Percentiles rank a stretch among this genome's conserved stretches.
Evolutionary conservation across 2,797 vertebrate genomes (phyloP).

Genomic region (Centroberyx gerrardi): DNA sequence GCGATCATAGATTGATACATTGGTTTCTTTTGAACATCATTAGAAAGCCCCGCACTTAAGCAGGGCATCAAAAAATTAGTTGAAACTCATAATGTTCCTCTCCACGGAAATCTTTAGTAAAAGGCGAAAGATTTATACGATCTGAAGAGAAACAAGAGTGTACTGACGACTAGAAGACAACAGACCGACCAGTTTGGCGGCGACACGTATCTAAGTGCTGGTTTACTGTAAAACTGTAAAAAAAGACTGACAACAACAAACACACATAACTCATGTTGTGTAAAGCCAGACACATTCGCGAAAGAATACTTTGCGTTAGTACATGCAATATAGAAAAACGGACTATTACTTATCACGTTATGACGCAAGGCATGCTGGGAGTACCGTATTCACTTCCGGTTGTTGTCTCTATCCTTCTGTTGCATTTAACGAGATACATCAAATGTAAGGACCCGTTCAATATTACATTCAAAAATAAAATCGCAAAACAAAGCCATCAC

Average conservation of each 20-base stretch:
- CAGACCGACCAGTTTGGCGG: neutral
- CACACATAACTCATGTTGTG: too few relatives aligned
- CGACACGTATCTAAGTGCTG: neutral
- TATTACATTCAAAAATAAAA: too few relatives aligned
- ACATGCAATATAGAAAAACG: too few relatives aligned
- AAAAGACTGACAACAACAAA: too few relatives aligned
- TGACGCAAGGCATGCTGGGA: neutral
- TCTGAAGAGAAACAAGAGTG: slow-evolving; percentile 56
- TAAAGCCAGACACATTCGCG: too few relatives aligned
- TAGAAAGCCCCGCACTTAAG: slow-evolving; percentile 9
- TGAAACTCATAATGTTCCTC: slow-evolving; percentile 42
- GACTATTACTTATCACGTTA: neutral
- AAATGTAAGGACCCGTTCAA: too few relatives aligned
- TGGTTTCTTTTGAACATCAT: too few relatives aligned
- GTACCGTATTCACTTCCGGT: neutral
- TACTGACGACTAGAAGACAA: neutral
- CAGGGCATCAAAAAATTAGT: slow-evolving; percentile 49
- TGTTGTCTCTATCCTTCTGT: neutral
- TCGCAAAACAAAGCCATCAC: too few relatives aligned
- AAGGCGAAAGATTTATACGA: slow-evolving; percentile 63
- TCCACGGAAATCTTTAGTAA: slow-evolving; percentile 65
- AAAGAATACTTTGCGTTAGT: too few relatives aligned
- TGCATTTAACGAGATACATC: too few relatives aligned
- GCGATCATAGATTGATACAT: too few relatives aligned
- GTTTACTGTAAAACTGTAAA: neutral